Conservation (phyloP, 1,140 invertebrate species). For the Plutomurus gul region DNA sequence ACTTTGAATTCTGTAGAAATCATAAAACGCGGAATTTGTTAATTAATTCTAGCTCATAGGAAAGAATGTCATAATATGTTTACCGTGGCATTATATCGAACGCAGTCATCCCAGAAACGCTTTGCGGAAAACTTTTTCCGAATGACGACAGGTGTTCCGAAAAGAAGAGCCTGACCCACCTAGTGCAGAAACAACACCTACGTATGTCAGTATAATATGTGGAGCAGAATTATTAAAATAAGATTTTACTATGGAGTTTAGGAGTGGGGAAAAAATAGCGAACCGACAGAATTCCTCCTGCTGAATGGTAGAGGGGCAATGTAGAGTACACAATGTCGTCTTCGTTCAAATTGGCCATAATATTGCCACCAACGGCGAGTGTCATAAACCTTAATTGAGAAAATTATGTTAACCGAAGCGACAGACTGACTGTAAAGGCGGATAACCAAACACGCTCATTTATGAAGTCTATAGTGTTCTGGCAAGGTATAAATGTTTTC, state of each 20-base stretch:
- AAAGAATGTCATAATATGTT: not conserved
- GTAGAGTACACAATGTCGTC: slow-evolving; percentile 68
- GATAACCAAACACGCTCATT: too few species aligned
- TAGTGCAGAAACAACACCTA: too few species aligned
- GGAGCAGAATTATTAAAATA: not conserved
- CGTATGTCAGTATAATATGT: too few species aligned
- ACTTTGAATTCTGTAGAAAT: too few species aligned
- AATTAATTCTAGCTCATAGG: too few species aligned
- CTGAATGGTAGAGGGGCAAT: slow-evolving; percentile 69
- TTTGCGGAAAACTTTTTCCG: slow-evolving; percentile 65
- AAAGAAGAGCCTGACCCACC: slow-evolving; percentile 53
- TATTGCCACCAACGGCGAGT: slow-evolving; percentile 64
- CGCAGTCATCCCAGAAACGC: slow-evolving; percentile 70
- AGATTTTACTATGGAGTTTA: not conserved
- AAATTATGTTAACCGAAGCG: not conserved
- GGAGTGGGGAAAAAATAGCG: too few species aligned
- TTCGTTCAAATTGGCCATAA: slow-evolving; percentile 57
- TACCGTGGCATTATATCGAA: slow-evolving; percentile 73
- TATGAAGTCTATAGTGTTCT: not conserved
- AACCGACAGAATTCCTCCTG: slow-evolving; percentile 59
- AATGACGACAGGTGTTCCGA: slow-evolving; percentile 62
- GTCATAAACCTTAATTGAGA: slow-evolving; percentile 67
- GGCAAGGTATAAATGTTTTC: not conserved
- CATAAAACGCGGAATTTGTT: too few species aligned
- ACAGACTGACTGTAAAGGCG: not conserved